Evolutionary conservation across 2,797 vertebrate species (phyloP).

Genomic region (Clarias platycephalus): DNA sequence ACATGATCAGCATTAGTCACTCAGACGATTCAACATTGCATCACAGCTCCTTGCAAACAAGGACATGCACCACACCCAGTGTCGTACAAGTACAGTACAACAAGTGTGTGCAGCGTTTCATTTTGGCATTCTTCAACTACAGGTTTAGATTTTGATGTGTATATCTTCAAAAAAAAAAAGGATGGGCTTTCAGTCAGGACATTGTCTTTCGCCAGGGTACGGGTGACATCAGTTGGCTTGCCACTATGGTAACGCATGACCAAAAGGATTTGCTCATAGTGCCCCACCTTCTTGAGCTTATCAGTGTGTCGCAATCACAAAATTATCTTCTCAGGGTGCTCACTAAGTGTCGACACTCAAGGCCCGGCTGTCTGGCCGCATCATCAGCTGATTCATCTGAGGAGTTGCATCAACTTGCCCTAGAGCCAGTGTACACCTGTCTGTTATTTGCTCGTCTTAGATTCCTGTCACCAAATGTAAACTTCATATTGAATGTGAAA

Average conservation of each 20-base stretch:
- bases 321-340: constrained; percentile 23
- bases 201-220: constrained; percentile 5
- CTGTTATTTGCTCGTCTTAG: background rate
- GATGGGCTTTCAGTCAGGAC: background rate
- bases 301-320: constrained; percentile 4
- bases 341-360: constrained; percentile 16
- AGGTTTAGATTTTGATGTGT: constrained; percentile 4
- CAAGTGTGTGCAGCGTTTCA: background rate
- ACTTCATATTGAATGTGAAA: background rate
- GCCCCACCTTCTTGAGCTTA: constrained; percentile 28
- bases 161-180: background rate
- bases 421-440: constrained; percentile 16
- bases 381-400: constrained; percentile 33
- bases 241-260: background rate
- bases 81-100: constrained; percentile 13
- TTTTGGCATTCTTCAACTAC: background rate
- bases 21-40: constrained; percentile 42
- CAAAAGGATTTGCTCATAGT: constrained; percentile 30
- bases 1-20: constrained; percentile 48
- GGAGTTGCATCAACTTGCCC: constrained; percentile 16
- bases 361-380: constrained; percentile 23
- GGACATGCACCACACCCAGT: constrained; percentile 25
- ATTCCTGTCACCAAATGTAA: background rate
- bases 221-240: constrained; percentile 34
- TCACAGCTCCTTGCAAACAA: constrained; percentile 32